Conservation (phyloP, 1,140 invertebrate species). For the Hetaerina americana region DNA sequence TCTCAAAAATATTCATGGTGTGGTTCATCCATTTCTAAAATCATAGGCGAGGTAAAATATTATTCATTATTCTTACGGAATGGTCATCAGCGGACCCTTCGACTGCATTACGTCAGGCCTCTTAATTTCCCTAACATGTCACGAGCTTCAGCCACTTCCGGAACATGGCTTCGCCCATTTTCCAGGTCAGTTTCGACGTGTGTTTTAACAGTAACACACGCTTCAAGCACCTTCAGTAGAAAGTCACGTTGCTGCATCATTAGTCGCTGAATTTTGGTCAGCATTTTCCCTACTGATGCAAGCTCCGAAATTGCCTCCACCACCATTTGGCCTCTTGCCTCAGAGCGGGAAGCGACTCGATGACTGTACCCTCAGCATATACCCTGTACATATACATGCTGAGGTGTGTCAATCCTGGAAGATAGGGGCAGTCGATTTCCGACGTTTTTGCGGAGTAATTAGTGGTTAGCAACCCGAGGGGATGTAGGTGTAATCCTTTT, state of each 20-base stretch:
- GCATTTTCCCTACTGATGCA: slow-evolving; percentile 31
- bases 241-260: slow-evolving; percentile 52
- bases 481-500: no score
- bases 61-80: no score
- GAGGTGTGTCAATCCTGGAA: no score
- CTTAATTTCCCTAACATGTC: slow-evolving; percentile 45
- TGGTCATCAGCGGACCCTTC: slow-evolving; percentile 41
- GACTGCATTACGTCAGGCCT: slow-evolving; percentile 38
- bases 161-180: slow-evolving; percentile 45
- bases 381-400: no score
- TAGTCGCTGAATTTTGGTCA: slow-evolving; percentile 45
- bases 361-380: no score
- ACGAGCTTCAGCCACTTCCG: slow-evolving; percentile 46
- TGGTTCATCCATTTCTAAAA: no score
- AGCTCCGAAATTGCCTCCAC: slow-evolving; percentile 43
- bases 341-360: slow-evolving; percentile 48
- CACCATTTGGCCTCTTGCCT: slow-evolving; percentile 50
- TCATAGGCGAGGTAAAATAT: no score
- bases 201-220: slow-evolving; percentile 54
- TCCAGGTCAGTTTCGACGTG: slow-evolving; percentile 56
- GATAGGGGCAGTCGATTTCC: no score
- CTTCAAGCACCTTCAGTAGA: slow-evolving; percentile 54
- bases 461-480: no score
- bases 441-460: no score
- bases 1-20: no score